These are phyloP conservation scores for Polylopha cassiicola DNA, from an alignment of 2,888 invertebrate genomes.

Conservation along the genomic window DNA sequence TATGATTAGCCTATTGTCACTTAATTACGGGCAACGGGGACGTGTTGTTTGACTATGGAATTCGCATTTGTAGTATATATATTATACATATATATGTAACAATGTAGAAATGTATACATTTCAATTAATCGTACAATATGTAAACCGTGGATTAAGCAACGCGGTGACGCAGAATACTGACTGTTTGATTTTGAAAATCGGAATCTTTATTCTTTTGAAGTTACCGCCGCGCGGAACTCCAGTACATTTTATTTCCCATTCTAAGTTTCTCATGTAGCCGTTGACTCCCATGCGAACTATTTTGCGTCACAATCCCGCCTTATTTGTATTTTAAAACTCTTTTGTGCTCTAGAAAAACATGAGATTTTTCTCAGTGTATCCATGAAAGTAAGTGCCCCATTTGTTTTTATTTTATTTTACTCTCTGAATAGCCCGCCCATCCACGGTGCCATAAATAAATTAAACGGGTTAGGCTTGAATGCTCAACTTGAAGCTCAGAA, in stretches of 20 bases:
- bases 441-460: conserved; percentile 7
- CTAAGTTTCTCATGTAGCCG: conserved; percentile 29
- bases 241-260: conserved; percentile 35
- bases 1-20: conserved; percentile 39
- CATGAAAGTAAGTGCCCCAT: conserved; percentile 22
- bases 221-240: conserved; percentile 13
- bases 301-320: conserved; percentile 33
- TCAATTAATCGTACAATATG: too few relatives aligned
- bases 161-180: too few relatives aligned
- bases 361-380: conserved; percentile 18
- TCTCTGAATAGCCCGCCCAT: conserved; percentile 8
- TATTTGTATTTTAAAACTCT: conserved; percentile 39
- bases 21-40: conserved; percentile 42
- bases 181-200: too few relatives aligned
- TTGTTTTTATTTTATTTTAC: conserved; percentile 16
- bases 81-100: too few relatives aligned
- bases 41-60: conserved; percentile 38
- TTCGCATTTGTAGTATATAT: too few relatives aligned
- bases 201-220: conserved; percentile 7
- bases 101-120: too few relatives aligned
- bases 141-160: background rate
- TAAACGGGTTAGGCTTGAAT: conserved; percentile 2
- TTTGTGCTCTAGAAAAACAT: conserved; percentile 33
- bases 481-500: too few relatives aligned
- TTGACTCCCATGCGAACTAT: conserved; percentile 33